Conservation (phyloP, 2,797 vertebrate genomes). For the Rhabdophis nuchalis region DNA sequence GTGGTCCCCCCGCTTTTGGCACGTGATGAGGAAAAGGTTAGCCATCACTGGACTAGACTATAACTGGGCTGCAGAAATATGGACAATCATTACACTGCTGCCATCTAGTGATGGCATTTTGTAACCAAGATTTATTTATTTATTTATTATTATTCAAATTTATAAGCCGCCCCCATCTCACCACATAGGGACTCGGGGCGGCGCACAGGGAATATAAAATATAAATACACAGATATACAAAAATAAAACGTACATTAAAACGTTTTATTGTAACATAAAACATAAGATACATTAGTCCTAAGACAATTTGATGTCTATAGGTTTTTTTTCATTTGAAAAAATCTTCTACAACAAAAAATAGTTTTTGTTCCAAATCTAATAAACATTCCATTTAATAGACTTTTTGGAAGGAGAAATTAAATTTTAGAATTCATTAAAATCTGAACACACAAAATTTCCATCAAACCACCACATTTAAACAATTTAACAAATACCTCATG, state of each 20-base stretch:
- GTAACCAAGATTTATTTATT: no score
- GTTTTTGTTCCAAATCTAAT: background rate
- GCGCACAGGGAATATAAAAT: no score
- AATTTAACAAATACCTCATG: background rate
- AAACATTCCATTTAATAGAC: background rate
- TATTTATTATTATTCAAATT: no score
- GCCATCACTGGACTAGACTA: no score
- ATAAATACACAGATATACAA: no score
- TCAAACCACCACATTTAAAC: background rate
- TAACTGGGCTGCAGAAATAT: background rate
- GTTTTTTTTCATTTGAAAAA: background rate
- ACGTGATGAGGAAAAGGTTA: no score
- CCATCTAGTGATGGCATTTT: background rate
- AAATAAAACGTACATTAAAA: no score
- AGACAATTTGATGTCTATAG: background rate
- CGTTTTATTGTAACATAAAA: no score
- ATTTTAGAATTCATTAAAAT: background rate
- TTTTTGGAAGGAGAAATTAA: background rate
- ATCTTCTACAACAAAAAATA: background rate
- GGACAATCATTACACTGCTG: background rate
- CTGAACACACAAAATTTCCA: background rate
- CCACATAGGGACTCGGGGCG: no score
- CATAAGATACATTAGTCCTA: background rate
- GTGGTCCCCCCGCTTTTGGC: no score
- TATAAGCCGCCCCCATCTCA: no score